phyloP scores from a whole-genome alignment of 2,113 vertebrate genomes.

The Candoia aspera region DNA sequence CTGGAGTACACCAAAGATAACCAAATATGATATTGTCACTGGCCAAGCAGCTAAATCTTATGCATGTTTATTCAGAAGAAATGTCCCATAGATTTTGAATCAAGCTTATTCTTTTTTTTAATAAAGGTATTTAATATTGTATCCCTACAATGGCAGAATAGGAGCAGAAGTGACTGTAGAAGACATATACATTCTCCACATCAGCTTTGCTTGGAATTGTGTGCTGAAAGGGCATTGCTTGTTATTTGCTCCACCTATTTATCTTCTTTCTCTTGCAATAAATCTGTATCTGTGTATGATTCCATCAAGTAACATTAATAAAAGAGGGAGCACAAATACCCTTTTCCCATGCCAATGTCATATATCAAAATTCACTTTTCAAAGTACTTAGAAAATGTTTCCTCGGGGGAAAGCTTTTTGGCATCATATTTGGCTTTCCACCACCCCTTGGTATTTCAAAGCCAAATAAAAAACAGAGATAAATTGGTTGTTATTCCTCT shows the following conservation, averaged over 20 bases:
- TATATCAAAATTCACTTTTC: slow-evolving; percentile 23
- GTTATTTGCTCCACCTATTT: neutral
- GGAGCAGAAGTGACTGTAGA: neutral
- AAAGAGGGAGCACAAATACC: neutral
- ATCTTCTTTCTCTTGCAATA: slow-evolving; percentile 1
- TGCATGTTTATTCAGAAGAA: neutral
- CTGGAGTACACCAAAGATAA: neutral
- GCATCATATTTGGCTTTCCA: slow-evolving; percentile 26
- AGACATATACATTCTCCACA: neutral
- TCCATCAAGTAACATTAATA: neutral
- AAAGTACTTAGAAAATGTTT: slow-evolving; percentile 43
- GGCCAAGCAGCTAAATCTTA: neutral
- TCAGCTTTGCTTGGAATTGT: neutral
- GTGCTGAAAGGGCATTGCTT: neutral
- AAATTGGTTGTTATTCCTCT: slow-evolving; percentile 25
- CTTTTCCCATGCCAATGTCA: neutral
- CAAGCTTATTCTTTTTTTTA: neutral
- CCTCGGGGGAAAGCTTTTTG: slow-evolving; percentile 20
- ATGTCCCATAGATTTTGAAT: neutral
- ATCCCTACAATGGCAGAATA: neutral
- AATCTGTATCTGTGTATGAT: neutral
- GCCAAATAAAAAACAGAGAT: slow-evolving; percentile 35
- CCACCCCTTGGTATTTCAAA: slow-evolving; percentile 39
- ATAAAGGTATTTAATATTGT: neutral
- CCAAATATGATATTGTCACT: neutral